Evolutionary conservation across 2,797 vertebrate species (phyloP).

Genomic region (Allenopithecus nigroviridis): DNA sequence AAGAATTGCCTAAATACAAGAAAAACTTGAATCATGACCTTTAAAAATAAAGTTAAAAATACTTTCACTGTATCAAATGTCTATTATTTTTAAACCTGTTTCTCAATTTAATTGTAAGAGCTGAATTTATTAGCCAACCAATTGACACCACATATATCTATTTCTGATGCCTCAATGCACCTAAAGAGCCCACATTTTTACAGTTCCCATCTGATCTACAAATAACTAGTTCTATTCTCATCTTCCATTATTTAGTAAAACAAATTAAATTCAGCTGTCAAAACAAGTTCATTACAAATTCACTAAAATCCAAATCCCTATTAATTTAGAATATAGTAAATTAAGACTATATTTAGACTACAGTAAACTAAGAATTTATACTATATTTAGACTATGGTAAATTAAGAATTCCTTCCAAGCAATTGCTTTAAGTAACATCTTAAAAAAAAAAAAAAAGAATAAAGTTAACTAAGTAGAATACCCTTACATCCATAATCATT

Average conservation of each 20-base stretch:
- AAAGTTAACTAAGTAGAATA: constrained; percentile 56
- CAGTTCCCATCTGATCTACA: neutral
- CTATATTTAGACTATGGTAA: neutral
- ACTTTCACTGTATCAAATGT: neutral
- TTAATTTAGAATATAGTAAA: constrained; percentile 22
- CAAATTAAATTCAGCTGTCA: constrained; percentile 4
- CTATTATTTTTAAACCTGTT: constrained; percentile 2
- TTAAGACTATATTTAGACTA: constrained; percentile 17
- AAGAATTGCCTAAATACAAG: neutral
- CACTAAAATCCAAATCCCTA: neutral
- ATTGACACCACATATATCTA: neutral
- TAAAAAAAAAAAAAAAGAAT: neutral
- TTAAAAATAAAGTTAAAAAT: constrained; percentile 32
- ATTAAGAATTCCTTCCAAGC: constrained; percentile 9
- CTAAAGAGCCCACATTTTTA: neutral
- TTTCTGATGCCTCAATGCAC: neutral
- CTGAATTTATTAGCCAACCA: neutral
- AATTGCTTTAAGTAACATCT: neutral
- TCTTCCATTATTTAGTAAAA: constrained; percentile 42
- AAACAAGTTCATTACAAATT: constrained; percentile 15
- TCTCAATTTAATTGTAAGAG: constrained; percentile 18
- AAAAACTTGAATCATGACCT: neutral
- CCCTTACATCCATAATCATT: constrained; percentile 98
- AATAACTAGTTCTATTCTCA: neutral
- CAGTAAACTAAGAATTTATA: constrained; percentile 16